Base-by-base conservation (phyloP, 2,888 invertebrate genomes). In the Noctua pronuba region DNA sequence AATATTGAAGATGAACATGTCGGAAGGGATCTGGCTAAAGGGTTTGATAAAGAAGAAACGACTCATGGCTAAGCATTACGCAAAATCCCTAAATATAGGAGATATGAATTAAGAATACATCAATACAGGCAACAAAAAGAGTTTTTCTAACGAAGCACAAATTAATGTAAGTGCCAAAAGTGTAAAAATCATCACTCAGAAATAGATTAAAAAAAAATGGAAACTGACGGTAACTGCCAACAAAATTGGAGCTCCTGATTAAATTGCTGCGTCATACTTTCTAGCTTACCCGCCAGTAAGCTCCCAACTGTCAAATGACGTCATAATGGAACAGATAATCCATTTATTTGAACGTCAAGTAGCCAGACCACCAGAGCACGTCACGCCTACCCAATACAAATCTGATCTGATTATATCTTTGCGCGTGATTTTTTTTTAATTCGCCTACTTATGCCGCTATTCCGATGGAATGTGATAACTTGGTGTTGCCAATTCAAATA, bases 301-400 rank as follows among this genome's bases (percentile, higher is more conserved):
- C 55, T 69, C n/a, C 67, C 49, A 83, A 75, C 73, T 73, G 77
- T 78, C 73, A 72, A 71, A 64, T 86, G 79, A 82, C 83, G 82
- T 86, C 86, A 86, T 67, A 75, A 73, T 79, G 55, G 64, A 79
- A 79, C 75, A 80, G 79, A 83, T 86, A 84, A 85, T 80, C 75
- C 82, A 78, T 84, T 85, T 80, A 81, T 77, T 80, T 84, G 28
- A 80, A 80, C 75, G 72, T 85, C 82, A 85, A 83, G 80, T 84
- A 81, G 84, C 68, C 80, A 85, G 91, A 91, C 90, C 91, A 90
- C 89, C 91, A 77, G 79, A 82, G 86, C 44, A 52, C 72, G 87
- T 87, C 89, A 90, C 92, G 92, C 92, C 92, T 90, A 84, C 86
- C 86, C 90, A 90, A 92, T 92, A 90, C 86, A 80, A 87, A 90